A percentile compares a stretch with the other conserved stretches of the same genome.
phyloP scores from a whole-genome alignment of 2,113 vertebrate genomes.

The Chauna torquata region DNA sequence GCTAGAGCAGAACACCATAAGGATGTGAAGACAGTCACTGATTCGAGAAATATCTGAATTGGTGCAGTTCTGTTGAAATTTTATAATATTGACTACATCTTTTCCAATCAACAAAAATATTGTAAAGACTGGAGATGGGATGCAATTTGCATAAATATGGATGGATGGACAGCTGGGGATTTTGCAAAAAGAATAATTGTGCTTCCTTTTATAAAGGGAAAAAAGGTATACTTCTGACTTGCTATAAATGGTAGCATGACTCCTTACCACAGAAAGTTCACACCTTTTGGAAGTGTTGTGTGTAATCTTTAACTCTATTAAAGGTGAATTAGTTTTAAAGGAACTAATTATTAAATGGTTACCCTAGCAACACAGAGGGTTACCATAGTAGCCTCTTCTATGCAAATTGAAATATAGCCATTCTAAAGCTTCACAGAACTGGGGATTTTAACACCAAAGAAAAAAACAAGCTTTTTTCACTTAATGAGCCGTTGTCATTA shows the following conservation, averaged over 20 bases:
- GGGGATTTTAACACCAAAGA: neutral
- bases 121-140: neutral
- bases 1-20: rapidly evolving
- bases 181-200: neutral
- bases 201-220: neutral
- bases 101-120: neutral
- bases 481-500: neutral
- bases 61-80: neutral
- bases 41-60: neutral
- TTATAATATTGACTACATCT: neutral
- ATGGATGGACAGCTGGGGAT: neutral
- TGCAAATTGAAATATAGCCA: constrained; percentile 5
- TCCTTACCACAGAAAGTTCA: neutral
- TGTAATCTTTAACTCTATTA: neutral
- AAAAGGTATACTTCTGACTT: neutral
- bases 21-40: neutral
- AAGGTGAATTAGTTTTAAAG: neutral
- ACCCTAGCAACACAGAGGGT: constrained; percentile 26
- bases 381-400: constrained; percentile 38
- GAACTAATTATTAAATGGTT: constrained; percentile 40
- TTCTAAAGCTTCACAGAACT: neutral
- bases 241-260: neutral
- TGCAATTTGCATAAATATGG: neutral
- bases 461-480: neutral
- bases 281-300: neutral